phyloP scores from a whole-genome alignment of 2,888 invertebrate species.

The Selenia dentaria region DNA sequence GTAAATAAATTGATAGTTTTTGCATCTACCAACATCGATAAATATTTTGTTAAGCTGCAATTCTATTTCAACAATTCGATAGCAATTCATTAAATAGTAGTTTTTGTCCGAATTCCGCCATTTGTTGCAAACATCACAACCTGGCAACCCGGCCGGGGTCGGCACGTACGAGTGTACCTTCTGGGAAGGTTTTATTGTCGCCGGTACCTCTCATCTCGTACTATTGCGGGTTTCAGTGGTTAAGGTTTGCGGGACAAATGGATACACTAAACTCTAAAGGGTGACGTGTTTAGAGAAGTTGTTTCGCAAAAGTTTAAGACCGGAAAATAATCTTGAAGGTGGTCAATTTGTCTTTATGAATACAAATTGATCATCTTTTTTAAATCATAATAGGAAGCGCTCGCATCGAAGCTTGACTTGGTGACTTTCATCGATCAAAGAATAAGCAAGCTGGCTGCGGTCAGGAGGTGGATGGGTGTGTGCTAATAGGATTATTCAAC shows the following conservation, averaged over 20 bases:
- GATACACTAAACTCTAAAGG: not conserved
- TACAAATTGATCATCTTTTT: too few species aligned
- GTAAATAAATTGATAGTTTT: too few species aligned
- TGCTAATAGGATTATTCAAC: too few species aligned
- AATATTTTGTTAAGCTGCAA: constrained; percentile 10
- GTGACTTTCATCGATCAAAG: too few species aligned
- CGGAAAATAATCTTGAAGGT: too few species aligned
- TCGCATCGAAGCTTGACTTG: too few species aligned
- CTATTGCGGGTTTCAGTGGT: constrained; percentile 5
- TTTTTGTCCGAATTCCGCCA: constrained; percentile 20
- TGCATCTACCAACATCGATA: not conserved
- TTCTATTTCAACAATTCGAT: constrained; percentile 10
- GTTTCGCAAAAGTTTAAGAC: not conserved
- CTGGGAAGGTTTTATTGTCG: constrained; percentile 37
- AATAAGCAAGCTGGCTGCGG: too few species aligned
- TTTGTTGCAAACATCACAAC: constrained; percentile 26
- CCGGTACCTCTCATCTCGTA: constrained; percentile 20
- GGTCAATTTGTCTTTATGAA: too few species aligned
- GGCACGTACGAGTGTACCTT: constrained; percentile 44
- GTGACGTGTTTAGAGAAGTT: not conserved
- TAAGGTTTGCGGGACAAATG: constrained; percentile 1
- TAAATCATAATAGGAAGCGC: too few species aligned
- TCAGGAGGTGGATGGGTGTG: too few species aligned
- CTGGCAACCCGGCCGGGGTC: not conserved
- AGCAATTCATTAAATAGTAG: not conserved